A percentile compares a stretch with the other conserved stretches of the same genome.
Conservation (phyloP, 2,113 vertebrate species). For the Grammomys surdaster region DNA sequence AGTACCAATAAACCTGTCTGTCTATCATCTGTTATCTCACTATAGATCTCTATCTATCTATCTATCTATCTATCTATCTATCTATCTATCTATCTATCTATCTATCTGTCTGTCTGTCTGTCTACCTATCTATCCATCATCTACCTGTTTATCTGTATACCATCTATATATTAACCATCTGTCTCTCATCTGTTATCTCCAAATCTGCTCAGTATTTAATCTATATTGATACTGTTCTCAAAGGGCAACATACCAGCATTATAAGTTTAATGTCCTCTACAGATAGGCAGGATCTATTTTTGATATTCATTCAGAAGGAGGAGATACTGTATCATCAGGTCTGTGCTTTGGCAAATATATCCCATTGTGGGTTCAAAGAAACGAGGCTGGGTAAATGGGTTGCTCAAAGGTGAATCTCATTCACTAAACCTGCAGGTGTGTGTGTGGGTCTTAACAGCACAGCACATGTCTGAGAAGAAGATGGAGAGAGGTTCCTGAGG, state of each 20-base stretch:
- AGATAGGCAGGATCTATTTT: background rate
- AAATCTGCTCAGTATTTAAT: rapidly evolving
- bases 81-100: background rate
- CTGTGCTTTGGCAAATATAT: background rate
- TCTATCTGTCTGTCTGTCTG: background rate
- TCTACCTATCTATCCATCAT: background rate
- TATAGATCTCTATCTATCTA: background rate
- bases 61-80: background rate
- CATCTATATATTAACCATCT: background rate
- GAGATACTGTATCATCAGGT: background rate
- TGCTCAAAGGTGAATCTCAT: background rate
- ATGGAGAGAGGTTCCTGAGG: background rate
- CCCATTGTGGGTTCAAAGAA: background rate
- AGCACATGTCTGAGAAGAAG: background rate
- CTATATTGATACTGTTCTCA: background rate
- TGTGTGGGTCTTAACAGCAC: too few species aligned
- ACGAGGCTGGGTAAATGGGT: too few species aligned
- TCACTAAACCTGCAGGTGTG: background rate
- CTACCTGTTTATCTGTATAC: background rate
- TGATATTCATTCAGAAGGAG: background rate
- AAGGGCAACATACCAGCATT: background rate
- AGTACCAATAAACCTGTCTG: background rate
- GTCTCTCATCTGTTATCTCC: background rate
- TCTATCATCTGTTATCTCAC: background rate
- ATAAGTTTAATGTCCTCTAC: background rate